Percentiles rank a stretch among this genome's conserved stretches.
Conservation (phyloP, 2,113 vertebrate genomes). For the Pan paniscus region DNA sequence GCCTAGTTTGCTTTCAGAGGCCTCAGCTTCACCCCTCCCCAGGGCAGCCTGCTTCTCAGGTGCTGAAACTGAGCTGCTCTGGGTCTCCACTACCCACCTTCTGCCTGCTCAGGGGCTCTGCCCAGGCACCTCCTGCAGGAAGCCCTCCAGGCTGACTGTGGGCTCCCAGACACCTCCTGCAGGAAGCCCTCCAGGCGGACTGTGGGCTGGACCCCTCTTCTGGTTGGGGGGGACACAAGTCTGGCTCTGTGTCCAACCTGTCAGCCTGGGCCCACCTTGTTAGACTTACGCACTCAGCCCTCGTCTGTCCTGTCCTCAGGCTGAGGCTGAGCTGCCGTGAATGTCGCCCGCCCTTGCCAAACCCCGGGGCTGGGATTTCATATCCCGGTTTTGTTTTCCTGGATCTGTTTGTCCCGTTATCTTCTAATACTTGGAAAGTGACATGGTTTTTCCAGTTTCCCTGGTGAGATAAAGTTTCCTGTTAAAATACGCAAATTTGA, state of each 20-base stretch:
- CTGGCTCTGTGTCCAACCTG: not conserved
- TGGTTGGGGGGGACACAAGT: accelerated
- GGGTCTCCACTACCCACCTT: not conserved
- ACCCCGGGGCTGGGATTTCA: not conserved
- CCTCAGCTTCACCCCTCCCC: not conserved
- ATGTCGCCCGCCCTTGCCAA: not conserved
- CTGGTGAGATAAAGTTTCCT: conserved; percentile 18
- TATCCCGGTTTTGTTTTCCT: not conserved
- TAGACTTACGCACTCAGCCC: not conserved
- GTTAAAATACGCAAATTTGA: not conserved
- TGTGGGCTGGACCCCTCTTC: not conserved
- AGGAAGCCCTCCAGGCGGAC: not conserved
- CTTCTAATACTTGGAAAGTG: not conserved
- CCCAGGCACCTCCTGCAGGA: not conserved
- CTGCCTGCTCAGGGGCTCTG: not conserved
- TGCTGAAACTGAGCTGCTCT: not conserved
- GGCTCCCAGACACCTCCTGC: not conserved
- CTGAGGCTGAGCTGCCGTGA: not conserved
- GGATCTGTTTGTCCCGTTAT: not conserved
- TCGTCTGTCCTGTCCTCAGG: accelerated
- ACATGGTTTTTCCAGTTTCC: conserved; percentile 39
- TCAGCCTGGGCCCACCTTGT: not conserved
- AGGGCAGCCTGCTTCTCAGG: accelerated
- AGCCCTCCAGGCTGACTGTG: not conserved
- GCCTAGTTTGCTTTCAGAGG: not conserved